Conservation (phyloP, 2,888 invertebrate species). For the Stratiomys singularior region DNA sequence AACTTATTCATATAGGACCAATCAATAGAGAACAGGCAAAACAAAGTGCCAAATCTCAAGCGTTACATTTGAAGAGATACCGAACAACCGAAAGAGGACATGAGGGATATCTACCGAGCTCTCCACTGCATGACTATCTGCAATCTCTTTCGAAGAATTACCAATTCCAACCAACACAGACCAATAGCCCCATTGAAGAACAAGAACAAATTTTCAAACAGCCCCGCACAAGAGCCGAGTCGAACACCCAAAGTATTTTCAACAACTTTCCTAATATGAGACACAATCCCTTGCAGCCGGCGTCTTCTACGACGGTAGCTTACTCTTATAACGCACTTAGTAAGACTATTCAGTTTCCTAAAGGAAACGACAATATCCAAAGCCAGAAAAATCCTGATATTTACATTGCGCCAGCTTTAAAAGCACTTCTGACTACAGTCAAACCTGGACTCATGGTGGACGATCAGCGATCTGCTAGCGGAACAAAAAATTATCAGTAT, state of each 20-base stretch:
- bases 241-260: not conserved
- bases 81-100: not conserved
- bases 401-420: no score
- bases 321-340: constrained; percentile 62
- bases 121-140: not conserved
- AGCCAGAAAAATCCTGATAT: no score
- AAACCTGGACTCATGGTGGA: no score
- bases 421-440: no score
- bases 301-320: constrained; percentile 58
- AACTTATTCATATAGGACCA: constrained; percentile 56
- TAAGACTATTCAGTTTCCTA: constrained; percentile 44
- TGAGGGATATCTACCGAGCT: not conserved
- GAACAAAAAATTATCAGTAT: no score
- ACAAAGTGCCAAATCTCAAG: constrained; percentile 50
- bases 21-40: constrained; percentile 44
- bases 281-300: constrained; percentile 60
- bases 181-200: constrained; percentile 23
- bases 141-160: constrained; percentile 5
- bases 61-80: constrained; percentile 44
- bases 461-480: no score
- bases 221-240: not conserved
- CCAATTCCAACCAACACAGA: not conserved
- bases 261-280: constrained; percentile 58
- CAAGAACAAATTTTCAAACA: no score
- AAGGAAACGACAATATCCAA: no score